phyloP scores from a whole-genome alignment of 2,113 vertebrate species.

The Monopterus albus region DNA sequence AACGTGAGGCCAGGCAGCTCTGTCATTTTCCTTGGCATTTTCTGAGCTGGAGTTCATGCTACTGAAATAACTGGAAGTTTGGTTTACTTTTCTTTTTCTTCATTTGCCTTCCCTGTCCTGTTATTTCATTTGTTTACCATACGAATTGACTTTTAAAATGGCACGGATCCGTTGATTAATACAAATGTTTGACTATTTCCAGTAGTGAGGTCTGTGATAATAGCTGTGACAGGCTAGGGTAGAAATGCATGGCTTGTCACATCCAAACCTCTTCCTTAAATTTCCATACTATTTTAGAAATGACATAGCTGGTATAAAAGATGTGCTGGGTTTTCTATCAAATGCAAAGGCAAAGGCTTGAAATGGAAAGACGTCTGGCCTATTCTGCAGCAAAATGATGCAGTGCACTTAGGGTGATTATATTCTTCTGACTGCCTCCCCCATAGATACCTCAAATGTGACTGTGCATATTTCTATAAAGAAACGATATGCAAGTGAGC shows the following conservation, averaged over 20 bases:
- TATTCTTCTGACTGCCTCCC: slow-evolving; percentile 34
- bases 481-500: neutral
- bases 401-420: slow-evolving; percentile 63
- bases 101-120: neutral
- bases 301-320: slow-evolving; percentile 20
- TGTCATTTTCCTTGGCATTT: slow-evolving; percentile 26
- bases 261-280: neutral
- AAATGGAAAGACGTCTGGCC: slow-evolving; percentile 39
- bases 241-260: neutral
- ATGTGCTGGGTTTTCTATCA: slow-evolving; percentile 33
- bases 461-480: slow-evolving; percentile 24
- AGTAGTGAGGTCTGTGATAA: neutral
- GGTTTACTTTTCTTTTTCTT: neutral
- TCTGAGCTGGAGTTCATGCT: neutral
- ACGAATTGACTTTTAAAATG: slow-evolving; percentile 4
- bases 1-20: slow-evolving; percentile 11
- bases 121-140: neutral
- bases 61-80: neutral
- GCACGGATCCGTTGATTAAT: neutral
- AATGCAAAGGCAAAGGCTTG: slow-evolving; percentile 39
- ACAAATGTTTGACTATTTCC: neutral
- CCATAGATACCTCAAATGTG: slow-evolving; percentile 48
- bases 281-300: slow-evolving; percentile 12
- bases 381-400: slow-evolving; percentile 52
- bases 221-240: neutral